These are phyloP conservation scores for Tubulanus polymorphus DNA, from an alignment of 2,888 invertebrate species.

Conservation along the genomic window DNA sequence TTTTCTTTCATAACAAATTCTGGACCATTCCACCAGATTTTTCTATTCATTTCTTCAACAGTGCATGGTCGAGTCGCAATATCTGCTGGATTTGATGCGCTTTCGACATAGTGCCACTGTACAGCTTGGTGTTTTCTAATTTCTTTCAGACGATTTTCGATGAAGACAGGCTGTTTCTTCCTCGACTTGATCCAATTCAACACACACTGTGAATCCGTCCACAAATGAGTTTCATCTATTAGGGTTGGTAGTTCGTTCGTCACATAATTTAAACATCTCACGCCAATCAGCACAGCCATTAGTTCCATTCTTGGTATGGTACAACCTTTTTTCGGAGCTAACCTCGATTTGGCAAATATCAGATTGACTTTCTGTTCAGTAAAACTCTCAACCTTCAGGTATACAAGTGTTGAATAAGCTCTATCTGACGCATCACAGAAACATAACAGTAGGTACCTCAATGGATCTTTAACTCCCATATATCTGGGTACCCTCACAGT, in stretches of 20 bases:
- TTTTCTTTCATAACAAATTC: too few relatives aligned
- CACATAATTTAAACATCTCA: not conserved
- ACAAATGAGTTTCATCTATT: not conserved
- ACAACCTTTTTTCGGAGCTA: not conserved
- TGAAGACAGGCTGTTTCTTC: not conserved
- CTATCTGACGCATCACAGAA: conserved; percentile 8
- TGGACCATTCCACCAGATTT: too few relatives aligned
- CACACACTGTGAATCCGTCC: not conserved
- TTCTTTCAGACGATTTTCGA: not conserved
- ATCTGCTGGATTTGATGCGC: not conserved
- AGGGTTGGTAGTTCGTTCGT: not conserved
- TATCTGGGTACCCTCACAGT: not conserved
- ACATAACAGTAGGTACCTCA: not conserved
- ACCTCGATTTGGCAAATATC: not conserved
- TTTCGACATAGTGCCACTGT: not conserved
- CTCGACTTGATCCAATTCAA: not conserved
- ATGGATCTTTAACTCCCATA: too few relatives aligned
- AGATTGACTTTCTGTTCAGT: conserved; percentile 7
- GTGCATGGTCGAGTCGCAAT: too few relatives aligned
- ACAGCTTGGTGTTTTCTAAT: not conserved
- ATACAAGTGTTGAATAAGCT: conserved; percentile 8
- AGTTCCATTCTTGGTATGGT: not conserved
- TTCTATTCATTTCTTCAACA: too few relatives aligned
- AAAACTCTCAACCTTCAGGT: not conserved
- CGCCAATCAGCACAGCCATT: not conserved